Evolutionary conservation across 2,113 vertebrate genomes (phyloP).

Genomic region (Gavia stellata): DNA sequence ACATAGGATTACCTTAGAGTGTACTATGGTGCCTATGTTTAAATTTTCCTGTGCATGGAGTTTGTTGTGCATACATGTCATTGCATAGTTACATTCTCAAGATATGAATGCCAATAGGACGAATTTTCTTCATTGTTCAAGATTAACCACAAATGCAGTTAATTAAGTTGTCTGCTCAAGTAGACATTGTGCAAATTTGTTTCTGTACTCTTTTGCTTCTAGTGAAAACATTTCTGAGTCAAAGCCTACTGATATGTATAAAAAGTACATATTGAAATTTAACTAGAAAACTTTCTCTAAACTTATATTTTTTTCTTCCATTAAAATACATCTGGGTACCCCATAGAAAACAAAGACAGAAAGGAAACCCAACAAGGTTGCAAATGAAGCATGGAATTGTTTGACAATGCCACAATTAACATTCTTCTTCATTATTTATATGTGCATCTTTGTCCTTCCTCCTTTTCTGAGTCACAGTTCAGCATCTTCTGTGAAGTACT

Average conservation of each 20-base stretch:
- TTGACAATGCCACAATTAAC: background rate
- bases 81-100: background rate
- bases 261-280: background rate
- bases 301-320: background rate
- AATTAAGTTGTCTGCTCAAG: background rate
- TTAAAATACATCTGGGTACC: background rate
- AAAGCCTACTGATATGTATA: background rate
- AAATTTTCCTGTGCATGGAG: background rate
- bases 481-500: background rate
- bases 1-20: background rate
- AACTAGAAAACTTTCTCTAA: background rate
- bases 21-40: background rate
- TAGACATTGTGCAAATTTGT: background rate
- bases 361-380: background rate
- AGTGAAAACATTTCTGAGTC: background rate
- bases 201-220: background rate
- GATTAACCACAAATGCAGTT: background rate
- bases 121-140: background rate
- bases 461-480: background rate
- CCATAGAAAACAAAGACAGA: background rate
- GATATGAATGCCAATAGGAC: background rate
- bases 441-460: background rate
- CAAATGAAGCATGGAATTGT: background rate
- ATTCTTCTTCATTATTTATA: background rate
- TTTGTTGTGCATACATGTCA: accelerated